Conservation (phyloP, 2,888 invertebrate species). For the Lampropteryx suffumata region DNA sequence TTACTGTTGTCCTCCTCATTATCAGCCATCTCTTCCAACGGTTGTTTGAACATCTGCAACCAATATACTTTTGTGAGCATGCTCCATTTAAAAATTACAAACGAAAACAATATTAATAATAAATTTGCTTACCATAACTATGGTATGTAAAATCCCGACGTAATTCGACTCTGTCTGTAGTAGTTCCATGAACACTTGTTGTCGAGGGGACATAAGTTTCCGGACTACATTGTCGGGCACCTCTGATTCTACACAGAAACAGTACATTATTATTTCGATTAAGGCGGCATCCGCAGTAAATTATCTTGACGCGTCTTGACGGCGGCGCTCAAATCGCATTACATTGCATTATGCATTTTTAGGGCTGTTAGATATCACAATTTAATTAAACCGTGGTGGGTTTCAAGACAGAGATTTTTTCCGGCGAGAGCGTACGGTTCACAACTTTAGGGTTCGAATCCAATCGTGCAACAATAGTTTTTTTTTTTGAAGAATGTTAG, state of each 20-base stretch:
- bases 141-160: constrained; percentile 96
- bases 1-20: constrained; percentile 86
- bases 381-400: too few relatives aligned
- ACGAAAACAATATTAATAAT: constrained; percentile 2
- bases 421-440: too few relatives aligned
- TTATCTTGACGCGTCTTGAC: too few relatives aligned
- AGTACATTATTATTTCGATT: neutral
- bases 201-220: constrained; percentile 88
- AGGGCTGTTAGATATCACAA: too few relatives aligned
- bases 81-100: constrained; percentile 3
- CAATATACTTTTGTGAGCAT: constrained; percentile 5
- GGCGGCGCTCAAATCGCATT: too few relatives aligned
- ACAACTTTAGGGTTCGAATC: too few relatives aligned
- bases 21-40: constrained; percentile 91
- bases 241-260: constrained; percentile 71
- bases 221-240: constrained; percentile 84
- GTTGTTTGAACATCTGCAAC: constrained; percentile 94
- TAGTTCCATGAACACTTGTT: constrained; percentile 94
- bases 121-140: constrained; percentile 88
- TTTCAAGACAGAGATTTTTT: too few relatives aligned
- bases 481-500: too few relatives aligned
- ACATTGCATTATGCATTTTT: too few relatives aligned
- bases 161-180: constrained; percentile 99
- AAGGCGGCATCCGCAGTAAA: too few relatives aligned
- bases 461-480: too few relatives aligned